Evolutionary conservation across 1,140 invertebrate species (phyloP).

Genomic region (Euura lappo): DNA sequence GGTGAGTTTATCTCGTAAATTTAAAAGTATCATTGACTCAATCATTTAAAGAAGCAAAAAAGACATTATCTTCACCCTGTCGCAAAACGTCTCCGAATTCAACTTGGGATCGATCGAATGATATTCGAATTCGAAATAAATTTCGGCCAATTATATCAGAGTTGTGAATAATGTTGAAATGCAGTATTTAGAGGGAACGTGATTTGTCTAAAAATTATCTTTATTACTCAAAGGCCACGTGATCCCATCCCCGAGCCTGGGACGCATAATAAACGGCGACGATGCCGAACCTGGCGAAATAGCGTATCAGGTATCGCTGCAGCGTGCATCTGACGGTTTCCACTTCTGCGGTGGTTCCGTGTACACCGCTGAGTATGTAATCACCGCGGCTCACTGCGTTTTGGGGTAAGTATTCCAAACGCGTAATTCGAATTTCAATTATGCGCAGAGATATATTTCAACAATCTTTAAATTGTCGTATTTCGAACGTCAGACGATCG

Average conservation of each 20-base stretch:
- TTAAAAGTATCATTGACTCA: too few species aligned
- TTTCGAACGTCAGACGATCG: constrained; percentile 9
- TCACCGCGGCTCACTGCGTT: constrained; percentile 62
- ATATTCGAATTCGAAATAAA: too few species aligned
- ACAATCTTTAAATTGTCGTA: neutral
- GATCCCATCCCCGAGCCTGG: constrained; percentile 13
- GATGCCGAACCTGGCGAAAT: constrained; percentile 29
- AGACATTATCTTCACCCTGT: too few species aligned
- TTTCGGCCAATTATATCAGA: too few species aligned
- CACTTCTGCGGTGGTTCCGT: constrained; percentile 60
- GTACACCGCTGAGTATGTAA: constrained; percentile 52
- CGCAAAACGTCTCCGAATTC: too few species aligned
- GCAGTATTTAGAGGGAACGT: neutral
- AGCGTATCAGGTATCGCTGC: constrained; percentile 33
- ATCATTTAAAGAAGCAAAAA: too few species aligned
- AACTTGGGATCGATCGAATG: too few species aligned
- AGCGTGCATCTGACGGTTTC: neutral
- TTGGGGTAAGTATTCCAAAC: constrained; percentile 22
- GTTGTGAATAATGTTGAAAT: neutral
- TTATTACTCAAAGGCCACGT: too few species aligned
- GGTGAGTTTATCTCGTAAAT: neutral
- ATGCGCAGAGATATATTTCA: neutral
- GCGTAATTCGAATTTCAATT: constrained; percentile 9
- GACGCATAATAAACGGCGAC: constrained; percentile 36
- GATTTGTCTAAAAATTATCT: neutral